Evolutionary conservation across 2,888 invertebrate species (phyloP).

Genomic region (Polymixis lichenea): DNA sequence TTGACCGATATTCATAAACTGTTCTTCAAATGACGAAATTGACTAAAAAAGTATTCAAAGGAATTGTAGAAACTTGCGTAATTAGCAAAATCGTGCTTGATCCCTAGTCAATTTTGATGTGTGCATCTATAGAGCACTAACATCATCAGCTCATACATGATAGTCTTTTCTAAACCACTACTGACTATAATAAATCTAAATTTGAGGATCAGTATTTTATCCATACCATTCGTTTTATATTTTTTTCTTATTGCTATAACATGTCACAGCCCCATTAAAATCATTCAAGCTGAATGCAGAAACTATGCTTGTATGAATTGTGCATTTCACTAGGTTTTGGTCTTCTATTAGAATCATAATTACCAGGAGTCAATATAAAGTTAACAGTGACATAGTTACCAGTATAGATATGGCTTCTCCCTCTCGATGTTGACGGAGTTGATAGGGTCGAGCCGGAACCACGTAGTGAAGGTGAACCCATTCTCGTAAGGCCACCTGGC

Average conservation of each 20-base stretch:
- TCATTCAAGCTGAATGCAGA: background rate
- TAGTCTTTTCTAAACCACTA: background rate
- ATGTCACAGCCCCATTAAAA: no score
- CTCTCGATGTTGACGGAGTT: constrained; percentile 99
- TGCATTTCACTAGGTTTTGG: background rate
- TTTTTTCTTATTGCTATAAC: background rate
- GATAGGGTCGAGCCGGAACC: constrained; percentile 99
- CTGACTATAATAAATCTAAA: background rate
- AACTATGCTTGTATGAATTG: background rate
- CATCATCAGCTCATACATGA: background rate
- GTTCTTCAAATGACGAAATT: no score
- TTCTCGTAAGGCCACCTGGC: constrained; percentile 99
- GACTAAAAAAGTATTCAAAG: no score
- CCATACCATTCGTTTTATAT: background rate
- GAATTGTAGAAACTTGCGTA: no score
- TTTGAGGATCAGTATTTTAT: background rate
- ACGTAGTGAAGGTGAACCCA: constrained; percentile 99
- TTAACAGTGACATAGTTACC: constrained; percentile 90
- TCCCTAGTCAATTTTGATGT: no score
- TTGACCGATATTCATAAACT: no score
- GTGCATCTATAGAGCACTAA: background rate
- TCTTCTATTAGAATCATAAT: background rate
- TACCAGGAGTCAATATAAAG: background rate
- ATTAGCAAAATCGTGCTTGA: no score
- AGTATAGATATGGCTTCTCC: constrained; percentile 99